Evolutionary conservation across 2,113 vertebrate genomes (phyloP).

Genomic region (Anseranas semipalmata): DNA sequence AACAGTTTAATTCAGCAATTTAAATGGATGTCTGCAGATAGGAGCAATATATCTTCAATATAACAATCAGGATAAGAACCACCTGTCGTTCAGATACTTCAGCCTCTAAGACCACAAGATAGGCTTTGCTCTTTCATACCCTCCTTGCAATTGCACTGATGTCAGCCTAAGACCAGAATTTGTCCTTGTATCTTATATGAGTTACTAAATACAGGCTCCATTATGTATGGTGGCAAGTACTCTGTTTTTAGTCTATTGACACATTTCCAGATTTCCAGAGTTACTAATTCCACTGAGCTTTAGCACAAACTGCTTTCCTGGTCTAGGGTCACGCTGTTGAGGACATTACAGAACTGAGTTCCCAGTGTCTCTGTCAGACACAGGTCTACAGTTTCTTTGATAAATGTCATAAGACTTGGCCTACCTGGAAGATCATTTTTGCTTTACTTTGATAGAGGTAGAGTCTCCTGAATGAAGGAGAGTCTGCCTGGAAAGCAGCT

Average conservation of each 20-base stretch:
- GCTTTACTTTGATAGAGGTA: slow-evolving; percentile 6
- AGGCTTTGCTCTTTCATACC: background rate
- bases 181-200: background rate
- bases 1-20: slow-evolving; percentile 23
- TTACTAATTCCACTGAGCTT: background rate
- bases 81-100: background rate
- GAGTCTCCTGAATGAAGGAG: slow-evolving; percentile 14
- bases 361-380: background rate
- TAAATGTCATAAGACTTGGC: background rate
- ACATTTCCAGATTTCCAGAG: slow-evolving; percentile 5
- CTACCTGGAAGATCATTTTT: slow-evolving; percentile 32
- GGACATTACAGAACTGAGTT: background rate
- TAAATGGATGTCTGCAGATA: slow-evolving; percentile 14
- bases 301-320: background rate
- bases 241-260: background rate
- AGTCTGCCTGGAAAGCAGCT: slow-evolving; percentile 9
- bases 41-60: background rate
- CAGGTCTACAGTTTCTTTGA: background rate
- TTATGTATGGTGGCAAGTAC: background rate
- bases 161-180: background rate
- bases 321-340: background rate
- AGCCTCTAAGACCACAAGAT: background rate
- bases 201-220: background rate
- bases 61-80: background rate
- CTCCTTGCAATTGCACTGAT: background rate